A percentile compares a stretch with the other conserved stretches of the same genome.
Evolutionary conservation across 2,797 vertebrate species (phyloP).

Genomic region (Ctenopoma kingsleyae): DNA sequence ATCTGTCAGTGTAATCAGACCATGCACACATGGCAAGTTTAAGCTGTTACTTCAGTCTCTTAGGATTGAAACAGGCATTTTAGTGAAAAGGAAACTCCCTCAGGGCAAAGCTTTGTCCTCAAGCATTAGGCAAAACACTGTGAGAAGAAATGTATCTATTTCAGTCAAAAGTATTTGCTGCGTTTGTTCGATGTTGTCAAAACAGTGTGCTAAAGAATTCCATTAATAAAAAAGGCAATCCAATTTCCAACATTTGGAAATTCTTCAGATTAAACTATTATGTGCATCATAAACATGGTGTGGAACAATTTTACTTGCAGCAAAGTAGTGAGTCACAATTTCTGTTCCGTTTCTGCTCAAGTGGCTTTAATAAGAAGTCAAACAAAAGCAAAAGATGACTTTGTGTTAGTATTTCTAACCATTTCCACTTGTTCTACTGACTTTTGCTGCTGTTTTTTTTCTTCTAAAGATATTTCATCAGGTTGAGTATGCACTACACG

Average conservation of each 20-base stretch:
- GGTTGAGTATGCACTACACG: not conserved
- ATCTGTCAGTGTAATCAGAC: constrained; percentile 8
- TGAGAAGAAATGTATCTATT: not conserved
- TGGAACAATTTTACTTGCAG: not conserved
- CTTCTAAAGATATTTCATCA: not conserved
- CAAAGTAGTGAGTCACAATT: not conserved
- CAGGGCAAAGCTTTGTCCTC: not conserved
- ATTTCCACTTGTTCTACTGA: not conserved
- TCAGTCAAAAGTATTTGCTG: not conserved
- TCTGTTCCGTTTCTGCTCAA: too few species aligned
- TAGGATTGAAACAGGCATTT: constrained; percentile 35
- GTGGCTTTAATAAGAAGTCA: not conserved
- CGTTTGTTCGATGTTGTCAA: not conserved
- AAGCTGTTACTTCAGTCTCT: constrained; percentile 13
- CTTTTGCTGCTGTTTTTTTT: not conserved
- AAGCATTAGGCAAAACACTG: not conserved
- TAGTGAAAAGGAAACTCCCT: not conserved
- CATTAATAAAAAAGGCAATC: not conserved
- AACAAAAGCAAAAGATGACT: not conserved
- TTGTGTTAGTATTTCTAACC: not conserved
- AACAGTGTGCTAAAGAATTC: not conserved
- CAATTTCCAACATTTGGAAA: not conserved
- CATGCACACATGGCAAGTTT: constrained; percentile 9
- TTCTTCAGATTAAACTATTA: not conserved
- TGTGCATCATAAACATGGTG: not conserved